Percentiles rank a stretch among this genome's conserved stretches.
Evolutionary conservation across 1,140 invertebrate genomes (phyloP).

Genomic region (Saxidomus purpurata): DNA sequence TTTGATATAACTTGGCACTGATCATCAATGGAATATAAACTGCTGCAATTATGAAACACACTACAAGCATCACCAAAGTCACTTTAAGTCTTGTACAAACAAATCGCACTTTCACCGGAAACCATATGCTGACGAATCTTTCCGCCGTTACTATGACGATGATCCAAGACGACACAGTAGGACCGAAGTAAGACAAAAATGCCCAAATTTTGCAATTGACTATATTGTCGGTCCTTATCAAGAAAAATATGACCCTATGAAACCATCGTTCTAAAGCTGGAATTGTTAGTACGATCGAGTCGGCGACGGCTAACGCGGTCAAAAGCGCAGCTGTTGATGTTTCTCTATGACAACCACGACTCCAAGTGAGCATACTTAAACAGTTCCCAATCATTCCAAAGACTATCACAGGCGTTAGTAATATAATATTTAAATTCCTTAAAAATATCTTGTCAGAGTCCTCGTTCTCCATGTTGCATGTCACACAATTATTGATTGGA

Average conservation of each 20-base stretch:
- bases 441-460: not conserved
- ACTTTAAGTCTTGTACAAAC: conserved; percentile 47
- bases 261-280: conserved; percentile 47
- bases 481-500: too few relatives aligned
- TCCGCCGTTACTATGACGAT: conserved; percentile 55
- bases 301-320: conserved; percentile 29
- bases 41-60: conserved; percentile 16
- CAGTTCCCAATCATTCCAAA: conserved; percentile 47
- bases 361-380: conserved; percentile 58
- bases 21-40: conserved; percentile 36
- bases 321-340: conserved; percentile 48
- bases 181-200: conserved; percentile 43
- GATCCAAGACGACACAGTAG: conserved; percentile 47
- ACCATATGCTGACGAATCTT: conserved; percentile 59
- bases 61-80: not conserved
- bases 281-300: conserved; percentile 37
- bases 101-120: conserved; percentile 45
- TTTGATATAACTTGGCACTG: not conserved
- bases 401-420: conserved; percentile 46
- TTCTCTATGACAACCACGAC: conserved; percentile 45
- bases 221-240: conserved; percentile 5
- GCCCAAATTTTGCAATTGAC: conserved; percentile 32
- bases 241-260: not conserved
- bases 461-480: not conserved
- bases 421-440: conserved; percentile 1